Percentiles rank a stretch among this genome's conserved stretches.
Evolutionary conservation across 2,113 vertebrate species (phyloP).

Genomic region (Rhagologus leucostigma): DNA sequence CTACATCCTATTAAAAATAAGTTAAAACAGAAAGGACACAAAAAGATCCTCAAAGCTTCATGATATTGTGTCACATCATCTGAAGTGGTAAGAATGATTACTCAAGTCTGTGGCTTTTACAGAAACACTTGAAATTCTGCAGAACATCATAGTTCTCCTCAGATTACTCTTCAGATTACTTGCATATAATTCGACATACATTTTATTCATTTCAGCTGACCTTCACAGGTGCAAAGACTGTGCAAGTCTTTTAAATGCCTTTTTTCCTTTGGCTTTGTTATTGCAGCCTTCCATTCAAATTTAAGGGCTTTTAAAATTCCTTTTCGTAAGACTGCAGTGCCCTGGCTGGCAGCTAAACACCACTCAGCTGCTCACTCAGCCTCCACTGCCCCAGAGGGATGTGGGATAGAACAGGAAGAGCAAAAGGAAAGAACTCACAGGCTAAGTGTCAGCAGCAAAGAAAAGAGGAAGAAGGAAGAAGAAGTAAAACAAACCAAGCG

Average conservation of each 20-base stretch:
- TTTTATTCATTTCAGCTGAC: not conserved
- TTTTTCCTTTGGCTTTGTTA: not conserved
- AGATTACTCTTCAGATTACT: not conserved
- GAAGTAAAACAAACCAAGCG: not conserved
- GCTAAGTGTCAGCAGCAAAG: not conserved
- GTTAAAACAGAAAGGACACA: not conserved
- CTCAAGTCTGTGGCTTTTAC: not conserved
- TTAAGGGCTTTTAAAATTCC: not conserved
- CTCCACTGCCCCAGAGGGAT: not conserved
- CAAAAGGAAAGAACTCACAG: not conserved
- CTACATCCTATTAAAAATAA: not conserved
- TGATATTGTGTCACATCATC: not conserved
- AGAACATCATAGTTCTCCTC: not conserved
- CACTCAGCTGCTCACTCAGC: not conserved
- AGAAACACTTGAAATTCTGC: not conserved
- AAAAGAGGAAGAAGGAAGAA: slow-evolving; percentile 1
- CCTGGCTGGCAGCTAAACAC: not conserved
- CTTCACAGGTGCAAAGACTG: not conserved
- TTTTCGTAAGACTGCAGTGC: not conserved
- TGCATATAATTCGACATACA: not conserved
- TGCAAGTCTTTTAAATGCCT: not conserved
- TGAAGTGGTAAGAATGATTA: not conserved
- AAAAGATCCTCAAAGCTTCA: not conserved
- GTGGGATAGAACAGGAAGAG: not conserved
- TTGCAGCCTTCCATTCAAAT: not conserved